Conservation (phyloP, 2,797 vertebrate genomes). For the Hoplostethus mediterraneus region DNA sequence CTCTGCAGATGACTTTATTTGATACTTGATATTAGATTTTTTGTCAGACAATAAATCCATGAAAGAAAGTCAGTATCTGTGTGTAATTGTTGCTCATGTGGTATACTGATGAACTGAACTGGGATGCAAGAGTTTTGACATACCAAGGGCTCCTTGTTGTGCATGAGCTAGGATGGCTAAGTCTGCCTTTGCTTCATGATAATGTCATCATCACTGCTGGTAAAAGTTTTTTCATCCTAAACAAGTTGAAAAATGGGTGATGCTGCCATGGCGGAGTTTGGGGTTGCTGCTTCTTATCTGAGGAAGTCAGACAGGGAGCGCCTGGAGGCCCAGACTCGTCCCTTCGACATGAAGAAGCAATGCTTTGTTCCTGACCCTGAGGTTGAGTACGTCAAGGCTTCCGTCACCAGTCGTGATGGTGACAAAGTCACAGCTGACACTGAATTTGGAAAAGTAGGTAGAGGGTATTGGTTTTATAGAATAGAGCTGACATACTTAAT, state of each 20-base stretch:
- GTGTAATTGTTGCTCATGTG: too few relatives aligned
- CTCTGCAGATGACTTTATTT: too few relatives aligned
- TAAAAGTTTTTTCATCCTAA: slow-evolving; percentile 7
- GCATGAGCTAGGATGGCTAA: too few relatives aligned
- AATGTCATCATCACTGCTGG: too few relatives aligned
- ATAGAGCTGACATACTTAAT: too few relatives aligned
- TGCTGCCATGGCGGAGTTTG: slow-evolving; percentile 87
- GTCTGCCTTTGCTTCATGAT: too few relatives aligned
- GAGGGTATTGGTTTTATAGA: not conserved
- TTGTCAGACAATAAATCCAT: too few relatives aligned
- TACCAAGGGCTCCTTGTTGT: too few relatives aligned
- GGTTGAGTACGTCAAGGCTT: slow-evolving; percentile 88
- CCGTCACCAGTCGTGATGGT: slow-evolving; percentile 86
- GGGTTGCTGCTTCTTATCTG: slow-evolving; percentile 87
- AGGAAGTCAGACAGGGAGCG: slow-evolving; percentile 91
- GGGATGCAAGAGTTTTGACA: too few relatives aligned
- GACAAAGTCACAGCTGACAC: slow-evolving; percentile 88
- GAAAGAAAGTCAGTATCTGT: too few relatives aligned
- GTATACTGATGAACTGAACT: too few relatives aligned
- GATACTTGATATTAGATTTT: too few relatives aligned
- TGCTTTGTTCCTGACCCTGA: slow-evolving; percentile 91
- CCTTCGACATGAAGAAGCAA: slow-evolving; percentile 92
- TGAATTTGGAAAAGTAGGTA: slow-evolving; percentile 86
- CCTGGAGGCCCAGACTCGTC: slow-evolving; percentile 89
- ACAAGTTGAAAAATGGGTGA: slow-evolving; percentile 80